phyloP scores from a whole-genome alignment of 2,797 vertebrate genomes.

The Tragopan temminckii region DNA sequence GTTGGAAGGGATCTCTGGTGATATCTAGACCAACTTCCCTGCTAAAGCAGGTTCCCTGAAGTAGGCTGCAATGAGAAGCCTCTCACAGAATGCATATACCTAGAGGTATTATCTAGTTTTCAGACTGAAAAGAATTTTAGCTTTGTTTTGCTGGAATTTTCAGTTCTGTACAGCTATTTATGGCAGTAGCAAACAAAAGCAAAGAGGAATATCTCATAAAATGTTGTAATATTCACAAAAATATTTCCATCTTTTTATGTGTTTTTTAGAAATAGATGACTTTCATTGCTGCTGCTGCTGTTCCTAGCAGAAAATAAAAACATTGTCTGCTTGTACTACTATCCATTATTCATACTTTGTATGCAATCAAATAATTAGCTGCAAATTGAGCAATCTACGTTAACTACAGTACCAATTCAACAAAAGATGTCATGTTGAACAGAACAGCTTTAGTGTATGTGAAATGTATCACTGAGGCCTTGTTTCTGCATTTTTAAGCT shows the following conservation, averaged over 20 bases:
- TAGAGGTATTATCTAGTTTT: neutral
- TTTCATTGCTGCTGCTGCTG: neutral
- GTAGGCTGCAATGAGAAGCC: neutral
- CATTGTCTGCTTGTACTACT: neutral
- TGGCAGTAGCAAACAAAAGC: neutral
- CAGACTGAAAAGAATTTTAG: neutral
- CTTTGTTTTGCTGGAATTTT: neutral
- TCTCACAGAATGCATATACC: neutral
- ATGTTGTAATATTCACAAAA: neutral
- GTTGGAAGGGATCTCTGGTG: neutral
- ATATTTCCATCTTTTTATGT: neutral
- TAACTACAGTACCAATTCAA: neutral
- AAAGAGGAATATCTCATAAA: neutral
- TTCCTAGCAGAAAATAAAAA: neutral
- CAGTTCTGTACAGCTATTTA: neutral
- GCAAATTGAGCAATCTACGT: conserved; percentile 46
- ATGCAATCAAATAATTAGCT: conserved; percentile 55
- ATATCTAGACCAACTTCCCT: too few species aligned
- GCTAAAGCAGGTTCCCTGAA: neutral
- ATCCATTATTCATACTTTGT: conserved; percentile 20
- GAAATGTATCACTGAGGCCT: conserved; percentile 11
- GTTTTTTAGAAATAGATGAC: neutral
- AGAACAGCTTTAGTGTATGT: neutral
- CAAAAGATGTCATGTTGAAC: neutral
- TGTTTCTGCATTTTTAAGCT: neutral